Evolutionary conservation across 2,888 invertebrate species (phyloP), one percentile per base, ranked within the genome.

Genomic region (Pyrrhosoma nymphula): DNA sequence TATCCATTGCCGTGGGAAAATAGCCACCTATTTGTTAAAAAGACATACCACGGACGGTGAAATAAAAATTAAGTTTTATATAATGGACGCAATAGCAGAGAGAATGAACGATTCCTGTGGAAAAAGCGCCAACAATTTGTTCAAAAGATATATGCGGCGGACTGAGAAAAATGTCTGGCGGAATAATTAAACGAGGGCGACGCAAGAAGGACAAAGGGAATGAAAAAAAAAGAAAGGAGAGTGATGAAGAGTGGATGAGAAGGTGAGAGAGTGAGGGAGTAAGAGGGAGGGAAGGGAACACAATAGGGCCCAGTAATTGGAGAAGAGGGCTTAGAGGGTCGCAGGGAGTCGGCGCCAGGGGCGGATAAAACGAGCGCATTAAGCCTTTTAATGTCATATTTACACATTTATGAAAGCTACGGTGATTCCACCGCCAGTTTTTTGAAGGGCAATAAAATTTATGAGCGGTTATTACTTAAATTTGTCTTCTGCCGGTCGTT

Each of bases 281-380:
- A 4, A 8, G 47, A 47, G 47, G 47, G 47, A 20, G 60, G 16
- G 60, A 60, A 8, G 82, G 3, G 69, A n/a, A 10, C 14, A 82
- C 82, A 82, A 82, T 82, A 82, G 82, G 82, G 16, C 18, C 82
- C 82, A 82, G 82, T 82, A 82, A 82, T 82, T 82, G 82, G 82
- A 82, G 30, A 82, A 35, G 82, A 35, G 82, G 30, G 35, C 82
- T 82, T 18, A 82, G 26, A 20, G 60, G 69, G 82, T 82, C 82
- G 82, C 35, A 16, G 82, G 82, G 82, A 82, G 35, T 16, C 35
- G 82, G 30, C 69, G n/a, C n/a, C n/a, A 35, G 30, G 35, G 82
- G 82, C 14, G 82, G 35, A 82, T 82, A 82, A 82, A 82, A 30
- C 82, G 23, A 26, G 18, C 82, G 82, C 82, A 35, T 82, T 82